Conservation (phyloP, 2,113 vertebrate genomes). For the Orthonyx spaldingii region DNA sequence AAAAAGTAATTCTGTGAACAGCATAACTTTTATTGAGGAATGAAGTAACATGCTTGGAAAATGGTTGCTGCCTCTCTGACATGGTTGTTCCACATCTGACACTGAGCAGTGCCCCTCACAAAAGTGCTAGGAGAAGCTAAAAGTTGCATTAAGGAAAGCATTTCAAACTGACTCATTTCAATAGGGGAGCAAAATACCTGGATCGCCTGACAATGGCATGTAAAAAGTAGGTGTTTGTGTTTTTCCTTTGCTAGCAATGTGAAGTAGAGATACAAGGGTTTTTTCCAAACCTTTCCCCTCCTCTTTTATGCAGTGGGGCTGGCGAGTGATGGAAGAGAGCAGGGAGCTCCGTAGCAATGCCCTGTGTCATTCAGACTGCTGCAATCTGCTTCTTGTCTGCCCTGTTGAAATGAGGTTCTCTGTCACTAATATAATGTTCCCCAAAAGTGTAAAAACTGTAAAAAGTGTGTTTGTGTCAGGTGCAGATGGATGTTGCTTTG, state of each 20-base stretch:
- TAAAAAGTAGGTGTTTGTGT: not conserved
- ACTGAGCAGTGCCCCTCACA: not conserved
- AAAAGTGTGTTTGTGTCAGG: not conserved
- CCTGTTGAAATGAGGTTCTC: not conserved
- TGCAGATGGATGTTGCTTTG: not conserved
- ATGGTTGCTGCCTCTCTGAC: not conserved
- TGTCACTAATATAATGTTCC: not conserved
- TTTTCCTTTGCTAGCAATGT: not conserved
- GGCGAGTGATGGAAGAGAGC: not conserved
- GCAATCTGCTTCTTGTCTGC: not conserved
- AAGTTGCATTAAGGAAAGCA: not conserved
- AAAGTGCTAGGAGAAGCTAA: not conserved
- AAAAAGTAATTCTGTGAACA: not conserved
- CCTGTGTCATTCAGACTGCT: not conserved
- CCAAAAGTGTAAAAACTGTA: not conserved
- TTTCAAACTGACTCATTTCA: conserved; percentile 15
- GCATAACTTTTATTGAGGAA: rapidly evolving
- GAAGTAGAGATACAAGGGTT: not conserved
- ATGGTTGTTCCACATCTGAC: not conserved
- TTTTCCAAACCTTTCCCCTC: not conserved
- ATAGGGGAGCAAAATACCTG: not conserved
- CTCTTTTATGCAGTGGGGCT: rapidly evolving
- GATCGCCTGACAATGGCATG: not conserved
- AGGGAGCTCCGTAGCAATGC: rapidly evolving
- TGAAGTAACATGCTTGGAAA: not conserved